Percentiles rank a stretch among this genome's conserved stretches.
phyloP scores from a whole-genome alignment of 2,113 vertebrate species.

The Atherinomorus stipes region DNA sequence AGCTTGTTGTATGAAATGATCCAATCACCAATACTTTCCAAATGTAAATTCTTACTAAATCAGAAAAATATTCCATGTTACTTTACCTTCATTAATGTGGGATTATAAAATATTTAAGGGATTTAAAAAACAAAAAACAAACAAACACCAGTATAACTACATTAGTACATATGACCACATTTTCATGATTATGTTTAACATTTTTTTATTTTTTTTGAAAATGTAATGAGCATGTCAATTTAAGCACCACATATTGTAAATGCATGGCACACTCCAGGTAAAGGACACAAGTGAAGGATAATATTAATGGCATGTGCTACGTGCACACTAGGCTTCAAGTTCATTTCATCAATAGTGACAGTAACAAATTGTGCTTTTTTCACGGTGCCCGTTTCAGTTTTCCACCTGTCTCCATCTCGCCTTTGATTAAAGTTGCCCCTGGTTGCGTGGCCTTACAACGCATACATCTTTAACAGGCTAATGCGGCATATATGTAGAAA shows the following conservation, averaged over 20 bases:
- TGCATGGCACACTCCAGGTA: background rate
- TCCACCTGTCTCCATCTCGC: background rate
- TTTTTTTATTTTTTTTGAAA: background rate
- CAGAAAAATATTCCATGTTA: background rate
- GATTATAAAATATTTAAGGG: background rate
- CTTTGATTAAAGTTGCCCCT: constrained; percentile 11
- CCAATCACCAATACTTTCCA: background rate
- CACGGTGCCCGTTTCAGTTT: background rate
- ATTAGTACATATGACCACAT: background rate
- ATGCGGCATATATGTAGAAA: background rate
- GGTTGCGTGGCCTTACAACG: background rate
- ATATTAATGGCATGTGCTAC: background rate
- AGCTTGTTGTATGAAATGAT: background rate
- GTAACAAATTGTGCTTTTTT: constrained; percentile 6
- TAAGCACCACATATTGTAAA: background rate
- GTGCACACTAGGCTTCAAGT: background rate
- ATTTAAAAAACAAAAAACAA: background rate
- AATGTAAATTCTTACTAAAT: background rate
- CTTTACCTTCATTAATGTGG: background rate
- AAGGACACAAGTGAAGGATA: background rate
- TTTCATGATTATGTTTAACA: background rate
- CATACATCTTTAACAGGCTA: constrained; percentile 8
- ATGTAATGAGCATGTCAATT: background rate
- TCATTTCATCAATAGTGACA: background rate
- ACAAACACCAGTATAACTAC: background rate